Conservation (phyloP, 2,797 vertebrate species). For the Kryptolebias ocellatus region DNA sequence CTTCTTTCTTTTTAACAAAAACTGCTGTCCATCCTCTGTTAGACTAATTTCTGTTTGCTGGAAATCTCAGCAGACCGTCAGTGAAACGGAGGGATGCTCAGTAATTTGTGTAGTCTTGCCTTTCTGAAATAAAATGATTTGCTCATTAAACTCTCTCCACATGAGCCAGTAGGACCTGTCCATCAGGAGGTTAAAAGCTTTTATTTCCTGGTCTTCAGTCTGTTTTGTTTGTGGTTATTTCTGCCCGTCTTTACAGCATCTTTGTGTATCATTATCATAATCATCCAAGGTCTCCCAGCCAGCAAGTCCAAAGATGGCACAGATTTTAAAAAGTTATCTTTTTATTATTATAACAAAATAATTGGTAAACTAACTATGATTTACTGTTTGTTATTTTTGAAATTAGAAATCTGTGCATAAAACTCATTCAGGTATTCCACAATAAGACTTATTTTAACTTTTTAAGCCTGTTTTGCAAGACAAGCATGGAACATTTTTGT, state of each 20-base stretch:
- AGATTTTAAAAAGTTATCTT: no score
- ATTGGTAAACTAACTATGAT: no score
- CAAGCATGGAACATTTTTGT: no score
- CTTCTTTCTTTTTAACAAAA: neutral
- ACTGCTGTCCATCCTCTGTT: neutral
- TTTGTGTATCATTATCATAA: neutral
- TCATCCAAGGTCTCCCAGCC: neutral
- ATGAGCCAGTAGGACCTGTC: neutral
- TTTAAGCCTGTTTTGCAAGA: no score
- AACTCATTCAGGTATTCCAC: no score
- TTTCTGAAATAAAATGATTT: neutral
- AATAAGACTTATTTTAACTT: no score
- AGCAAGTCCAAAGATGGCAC: neutral
- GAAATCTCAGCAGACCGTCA: neutral
- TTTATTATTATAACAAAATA: no score
- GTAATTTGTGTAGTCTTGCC: neutral
- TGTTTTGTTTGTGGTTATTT: no score
- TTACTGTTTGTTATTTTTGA: no score
- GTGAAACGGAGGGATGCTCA: neutral
- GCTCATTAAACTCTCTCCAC: neutral
- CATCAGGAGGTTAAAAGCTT: neutral
- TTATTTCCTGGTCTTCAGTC: neutral
- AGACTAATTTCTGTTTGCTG: neutral
- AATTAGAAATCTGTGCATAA: no score
- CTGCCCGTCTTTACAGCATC: no score